These are phyloP conservation scores for Scophthalmus maximus DNA, from an alignment of 2,113 vertebrate genomes.

Conservation along the genomic window DNA sequence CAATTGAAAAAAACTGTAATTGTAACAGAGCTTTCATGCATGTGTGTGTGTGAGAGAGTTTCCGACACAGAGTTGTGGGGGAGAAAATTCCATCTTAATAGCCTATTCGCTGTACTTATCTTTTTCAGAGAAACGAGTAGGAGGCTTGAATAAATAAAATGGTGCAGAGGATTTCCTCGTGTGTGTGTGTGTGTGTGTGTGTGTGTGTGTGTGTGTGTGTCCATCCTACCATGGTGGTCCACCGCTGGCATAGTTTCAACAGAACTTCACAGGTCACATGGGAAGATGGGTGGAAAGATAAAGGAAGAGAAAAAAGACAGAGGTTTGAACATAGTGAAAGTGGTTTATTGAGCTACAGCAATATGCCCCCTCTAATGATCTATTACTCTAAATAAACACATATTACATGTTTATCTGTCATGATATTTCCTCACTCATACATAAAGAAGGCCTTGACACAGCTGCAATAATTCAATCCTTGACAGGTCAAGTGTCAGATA, in stretches of 20 bases:
- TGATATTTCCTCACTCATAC: background rate
- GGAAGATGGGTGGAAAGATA: conserved; percentile 6
- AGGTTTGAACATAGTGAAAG: background rate
- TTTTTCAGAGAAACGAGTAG: conserved; percentile 41
- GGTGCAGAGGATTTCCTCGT: conserved; percentile 47
- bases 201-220: conserved; percentile 35
- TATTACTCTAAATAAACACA: conserved; percentile 1
- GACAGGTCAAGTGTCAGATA: no score
- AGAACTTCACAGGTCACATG: conserved; percentile 40
- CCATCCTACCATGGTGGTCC: conserved; percentile 34
- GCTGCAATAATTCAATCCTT: no score
- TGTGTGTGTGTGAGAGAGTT: conserved; percentile 2
- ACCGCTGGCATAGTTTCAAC: conserved; percentile 13
- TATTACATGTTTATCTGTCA: background rate
- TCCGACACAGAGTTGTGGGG: conserved; percentile 7
- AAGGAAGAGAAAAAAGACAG: background rate
- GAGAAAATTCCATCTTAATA: conserved; percentile 46
- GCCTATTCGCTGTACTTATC: conserved; percentile 36
- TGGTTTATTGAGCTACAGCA: background rate
- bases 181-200: conserved; percentile 26
- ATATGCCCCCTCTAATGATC: background rate
- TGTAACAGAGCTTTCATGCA: conserved; percentile 30
- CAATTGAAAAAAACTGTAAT: no score
- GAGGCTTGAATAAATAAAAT: conserved; percentile 66
- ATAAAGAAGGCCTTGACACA: background rate